Conservation (phyloP, 2,888 invertebrate species). For the Eupithecia pulchellata region DNA sequence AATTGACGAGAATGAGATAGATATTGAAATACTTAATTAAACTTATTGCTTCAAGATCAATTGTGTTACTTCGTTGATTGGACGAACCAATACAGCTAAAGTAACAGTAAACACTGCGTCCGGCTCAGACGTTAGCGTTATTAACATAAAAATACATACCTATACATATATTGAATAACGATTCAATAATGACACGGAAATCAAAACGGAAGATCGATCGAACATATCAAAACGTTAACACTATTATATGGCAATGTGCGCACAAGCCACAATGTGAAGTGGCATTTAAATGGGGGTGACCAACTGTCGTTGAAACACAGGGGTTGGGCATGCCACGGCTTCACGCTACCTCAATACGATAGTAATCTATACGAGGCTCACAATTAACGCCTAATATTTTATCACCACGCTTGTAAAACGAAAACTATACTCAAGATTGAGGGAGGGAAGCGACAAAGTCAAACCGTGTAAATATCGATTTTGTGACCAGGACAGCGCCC, state of each 20-base stretch:
- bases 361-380: conserved; percentile 79
- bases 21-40: conserved; percentile 59
- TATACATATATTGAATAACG: conserved; percentile 17
- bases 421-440: conserved; percentile 49
- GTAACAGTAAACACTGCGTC: conserved; percentile 5
- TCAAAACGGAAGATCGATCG: conserved; percentile 54
- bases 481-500: conserved; percentile 21
- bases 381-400: conserved; percentile 78
- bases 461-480: conserved; percentile 40
- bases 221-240: conserved; percentile 70
- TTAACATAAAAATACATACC: conserved; percentile 17
- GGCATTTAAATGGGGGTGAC: conserved; percentile 83
- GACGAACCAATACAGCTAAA: conserved; percentile 20
- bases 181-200: conserved; percentile 27
- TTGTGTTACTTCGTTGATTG: conserved; percentile 27
- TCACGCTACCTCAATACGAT: conserved; percentile 80
- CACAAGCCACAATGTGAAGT: conserved; percentile 84
- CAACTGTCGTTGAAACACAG: conserved; percentile 81
- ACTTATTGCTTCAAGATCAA: conserved; percentile 43
- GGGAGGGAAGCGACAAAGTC: conserved; percentile 32
- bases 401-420: conserved; percentile 64
- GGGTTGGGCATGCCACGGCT: conserved; percentile 78
- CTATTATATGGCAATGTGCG: conserved; percentile 74
- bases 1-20: conserved; percentile 73
- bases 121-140: not conserved